Base-by-base conservation (phyloP, 2,797 vertebrate genomes). In the Cynodonichthys magdalenae region DNA sequence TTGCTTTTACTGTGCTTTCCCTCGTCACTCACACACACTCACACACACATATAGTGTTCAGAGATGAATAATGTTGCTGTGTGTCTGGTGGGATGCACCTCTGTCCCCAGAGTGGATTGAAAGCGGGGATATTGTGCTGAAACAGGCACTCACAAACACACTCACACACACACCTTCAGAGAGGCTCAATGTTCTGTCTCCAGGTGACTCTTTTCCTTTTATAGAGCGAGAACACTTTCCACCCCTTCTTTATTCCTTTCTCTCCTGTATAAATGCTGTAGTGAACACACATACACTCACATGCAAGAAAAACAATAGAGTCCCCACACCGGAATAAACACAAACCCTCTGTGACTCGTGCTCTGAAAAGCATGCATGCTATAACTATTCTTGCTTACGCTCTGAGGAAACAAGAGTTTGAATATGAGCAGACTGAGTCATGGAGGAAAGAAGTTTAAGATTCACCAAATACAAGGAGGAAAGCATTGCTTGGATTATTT, bases 21-120 rank as follows among this genome's bases (percentile, higher is more conserved):
- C 27, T 65, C 12, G 17, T 27, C 27, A 39, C 17, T 49, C 3
- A 36, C 47, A 54, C 47, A 46, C 60, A 49, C 45, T 31, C 46
- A 53, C 28, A 63, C 53, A 45, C 46, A 53, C 36, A 63, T 39
- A 58, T 58, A 51, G 18, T 66, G 61, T 84, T 89, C 83, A 69
- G 76, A 83, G 79, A 91, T 91, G 87, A 92, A 90, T 92, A 90
- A 92, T 93, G 85, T 77, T 74, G 74, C 73, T 80, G 83, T 87
- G 77, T 68, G 68, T 87, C 84, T 87, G 84, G 74, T 84, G 87
- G 87, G 82, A 86, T 76, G 79, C 76, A 83, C 76, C 65, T 60
- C 59, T 60, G 75, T 89, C 86, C 83, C 85, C 60, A 51, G 85
- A 80, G 86, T 71, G 58, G 79, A 74, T 79, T 77, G 86, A 86